Evolutionary conservation across 2,888 invertebrate species (phyloP), one percentile per base, ranked within the genome.

Genomic region (Chaetoderma sp.): DNA sequence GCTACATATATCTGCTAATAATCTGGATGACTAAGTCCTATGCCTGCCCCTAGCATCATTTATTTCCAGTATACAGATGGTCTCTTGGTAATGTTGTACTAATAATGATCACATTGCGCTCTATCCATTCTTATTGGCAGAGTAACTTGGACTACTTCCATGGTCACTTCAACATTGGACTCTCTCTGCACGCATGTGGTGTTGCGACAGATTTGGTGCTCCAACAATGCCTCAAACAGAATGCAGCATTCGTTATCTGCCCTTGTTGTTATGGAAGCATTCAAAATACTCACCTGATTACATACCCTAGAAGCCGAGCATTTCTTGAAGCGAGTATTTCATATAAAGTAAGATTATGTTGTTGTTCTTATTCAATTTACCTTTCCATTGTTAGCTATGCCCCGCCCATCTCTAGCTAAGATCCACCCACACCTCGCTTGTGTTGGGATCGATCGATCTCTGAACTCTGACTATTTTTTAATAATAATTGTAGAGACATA

Each of bases 191-290:
- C 87, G 97, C 96, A 2, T 98, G 97, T 87, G 97, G 97, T 0
- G 93, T 94, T 13, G 96, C 96, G 1, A 96, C 95, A 1, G 98
- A 98, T 87, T 90, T 97, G 67, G 96, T 97, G 0, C 88, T 97
- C 56, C 91, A 93, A 76, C 92, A 93, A 81, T 97, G 97, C 84
- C 89, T 93, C 16, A 88, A 90, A 52, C 90, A 89, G 16, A 89
- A 89, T 63, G 96, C 96, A 0, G 90, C 92, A 71, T 96, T 97
- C 88, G 92, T 96, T 0, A 90, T 94, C 59, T 95, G 95, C 80
- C 97, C 97, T 0, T 98, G 98, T 84, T 97, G 97, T 83, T 97
- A 97, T 87, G 97, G 97, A 36, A 92, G 92, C 2, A 89, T 97
- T 16, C 92, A 93, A 85, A 90, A 92, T 68, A 94, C 94, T 77